A percentile compares a stretch with the other conserved stretches of the same genome.
Evolutionary conservation across 2,888 invertebrate genomes (phyloP).

Genomic region (Scaeva pyrastri): DNA sequence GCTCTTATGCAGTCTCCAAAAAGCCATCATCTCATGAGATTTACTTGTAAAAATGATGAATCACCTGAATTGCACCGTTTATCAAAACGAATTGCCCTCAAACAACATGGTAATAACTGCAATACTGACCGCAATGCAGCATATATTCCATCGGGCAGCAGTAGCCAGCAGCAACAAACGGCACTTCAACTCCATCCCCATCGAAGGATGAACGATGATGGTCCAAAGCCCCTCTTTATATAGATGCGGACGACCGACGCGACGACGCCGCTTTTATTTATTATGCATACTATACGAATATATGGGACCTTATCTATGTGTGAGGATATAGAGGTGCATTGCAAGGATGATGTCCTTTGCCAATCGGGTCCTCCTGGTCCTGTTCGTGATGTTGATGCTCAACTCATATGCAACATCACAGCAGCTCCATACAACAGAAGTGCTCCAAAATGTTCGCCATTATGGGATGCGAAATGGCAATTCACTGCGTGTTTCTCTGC

Average conservation of each 20-base stretch:
- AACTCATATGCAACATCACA: conserved; percentile 47
- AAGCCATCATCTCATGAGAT: conserved; percentile 60
- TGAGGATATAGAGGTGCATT: conserved; percentile 66
- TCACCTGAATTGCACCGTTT: conserved; percentile 79
- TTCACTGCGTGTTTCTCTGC: conserved; percentile 12
- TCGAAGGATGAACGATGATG: conserved; percentile 50
- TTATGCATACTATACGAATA: conserved; percentile 18
- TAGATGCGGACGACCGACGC: background rate
- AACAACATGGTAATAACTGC: conserved; percentile 73
- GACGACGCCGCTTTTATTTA: conserved; percentile 73
- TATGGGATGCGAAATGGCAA: conserved; percentile 14
- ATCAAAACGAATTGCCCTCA: conserved; percentile 76
- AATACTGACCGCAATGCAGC: conserved; percentile 76
- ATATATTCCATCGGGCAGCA: conserved; percentile 20
- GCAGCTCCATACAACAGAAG: background rate
- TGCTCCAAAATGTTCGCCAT: conserved; percentile 18
- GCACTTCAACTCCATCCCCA: conserved; percentile 56
- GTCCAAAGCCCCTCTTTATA: conserved; percentile 23
- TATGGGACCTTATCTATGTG: conserved; percentile 17
- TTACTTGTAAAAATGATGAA: conserved; percentile 72
- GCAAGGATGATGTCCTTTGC: conserved; percentile 62
- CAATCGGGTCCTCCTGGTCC: conserved; percentile 40
- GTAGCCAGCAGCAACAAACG: conserved; percentile 29
- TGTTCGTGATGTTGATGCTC: conserved; percentile 21
- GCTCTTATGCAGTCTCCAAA: background rate